A percentile compares a stretch with the other conserved stretches of the same genome.
Evolutionary conservation across 2,113 vertebrate genomes (phyloP).

Genomic region (Prunella fulvescens): DNA sequence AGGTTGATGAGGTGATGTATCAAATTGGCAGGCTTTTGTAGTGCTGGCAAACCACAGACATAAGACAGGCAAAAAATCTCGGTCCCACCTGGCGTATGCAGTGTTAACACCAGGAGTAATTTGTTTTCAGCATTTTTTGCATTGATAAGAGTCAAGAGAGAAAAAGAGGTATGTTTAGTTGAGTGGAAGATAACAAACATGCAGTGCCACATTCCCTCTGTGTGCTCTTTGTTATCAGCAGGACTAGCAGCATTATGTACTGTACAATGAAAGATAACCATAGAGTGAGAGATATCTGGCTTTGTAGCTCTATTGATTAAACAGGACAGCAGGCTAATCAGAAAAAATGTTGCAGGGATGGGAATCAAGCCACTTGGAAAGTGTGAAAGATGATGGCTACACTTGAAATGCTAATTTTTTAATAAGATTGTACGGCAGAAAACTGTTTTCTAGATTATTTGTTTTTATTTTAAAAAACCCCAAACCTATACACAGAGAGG

Average conservation of each 20-base stretch:
- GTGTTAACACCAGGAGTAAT: conserved; percentile 15
- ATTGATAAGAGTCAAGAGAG: conserved; percentile 45
- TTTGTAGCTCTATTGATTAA: conserved; percentile 67
- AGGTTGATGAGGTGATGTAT: background rate
- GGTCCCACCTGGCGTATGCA: background rate
- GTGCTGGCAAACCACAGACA: background rate
- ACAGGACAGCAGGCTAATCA: conserved; percentile 61
- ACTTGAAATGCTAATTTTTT: conserved; percentile 37
- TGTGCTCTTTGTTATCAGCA: conserved; percentile 63
- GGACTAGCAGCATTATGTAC: conserved; percentile 46
- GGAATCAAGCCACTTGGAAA: conserved; percentile 12
- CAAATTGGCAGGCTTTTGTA: background rate
- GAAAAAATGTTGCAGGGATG: conserved; percentile 30
- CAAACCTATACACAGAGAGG: background rate
- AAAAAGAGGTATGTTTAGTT: conserved; percentile 52
- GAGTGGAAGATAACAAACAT: conserved; percentile 59
- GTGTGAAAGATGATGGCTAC: conserved; percentile 7
- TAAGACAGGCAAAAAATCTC: background rate
- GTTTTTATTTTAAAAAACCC: rapidly evolving
- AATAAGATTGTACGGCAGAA: background rate
- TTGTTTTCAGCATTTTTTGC: conserved; percentile 41
- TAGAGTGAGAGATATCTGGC: conserved; percentile 53
- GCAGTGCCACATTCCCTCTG: conserved; percentile 46
- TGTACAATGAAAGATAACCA: conserved; percentile 67
- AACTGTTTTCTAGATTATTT: background rate